Conservation (phyloP, 1,140 invertebrate species). For the Musca vetustissima region DNA sequence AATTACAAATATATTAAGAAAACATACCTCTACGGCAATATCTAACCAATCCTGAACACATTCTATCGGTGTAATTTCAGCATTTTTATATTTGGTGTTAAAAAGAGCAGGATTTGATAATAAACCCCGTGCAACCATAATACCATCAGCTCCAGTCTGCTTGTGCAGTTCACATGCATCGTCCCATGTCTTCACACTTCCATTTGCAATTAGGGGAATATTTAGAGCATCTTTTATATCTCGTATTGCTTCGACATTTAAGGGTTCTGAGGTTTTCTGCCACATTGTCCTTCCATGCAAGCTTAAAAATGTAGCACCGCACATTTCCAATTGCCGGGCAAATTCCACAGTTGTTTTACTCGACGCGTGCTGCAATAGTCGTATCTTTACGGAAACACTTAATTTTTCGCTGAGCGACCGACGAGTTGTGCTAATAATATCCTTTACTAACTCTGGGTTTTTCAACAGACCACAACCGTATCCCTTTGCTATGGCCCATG, state of each 20-base stretch:
- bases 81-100: constrained; percentile 66
- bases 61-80: constrained; percentile 66
- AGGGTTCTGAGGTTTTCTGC: constrained; percentile 76
- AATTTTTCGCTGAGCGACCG: constrained; percentile 74
- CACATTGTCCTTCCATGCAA: constrained; percentile 86
- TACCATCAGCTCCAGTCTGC: constrained; percentile 74
- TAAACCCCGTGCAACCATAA: constrained; percentile 88
- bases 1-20: too few relatives aligned
- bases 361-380: constrained; percentile 62
- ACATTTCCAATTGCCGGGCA: constrained; percentile 78
- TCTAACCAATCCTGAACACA: constrained; percentile 88
- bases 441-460: constrained; percentile 80
- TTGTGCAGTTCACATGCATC: constrained; percentile 70
- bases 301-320: constrained; percentile 85
- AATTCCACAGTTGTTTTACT: constrained; percentile 57
- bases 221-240: constrained; percentile 69
- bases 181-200: constrained; percentile 74
- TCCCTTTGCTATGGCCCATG: constrained; percentile 90
- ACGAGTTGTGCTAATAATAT: constrained; percentile 76
- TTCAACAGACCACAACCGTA: constrained; percentile 84
- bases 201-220: constrained; percentile 90
- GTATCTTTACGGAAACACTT: constrained; percentile 90
- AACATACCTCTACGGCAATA: constrained; percentile 59
- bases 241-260: constrained; percentile 70
- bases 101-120: constrained; percentile 91